Evolutionary conservation across 1,140 invertebrate species (phyloP), one percentile per base, ranked within the genome.

Genomic region (Dendroctonus valens): DNA sequence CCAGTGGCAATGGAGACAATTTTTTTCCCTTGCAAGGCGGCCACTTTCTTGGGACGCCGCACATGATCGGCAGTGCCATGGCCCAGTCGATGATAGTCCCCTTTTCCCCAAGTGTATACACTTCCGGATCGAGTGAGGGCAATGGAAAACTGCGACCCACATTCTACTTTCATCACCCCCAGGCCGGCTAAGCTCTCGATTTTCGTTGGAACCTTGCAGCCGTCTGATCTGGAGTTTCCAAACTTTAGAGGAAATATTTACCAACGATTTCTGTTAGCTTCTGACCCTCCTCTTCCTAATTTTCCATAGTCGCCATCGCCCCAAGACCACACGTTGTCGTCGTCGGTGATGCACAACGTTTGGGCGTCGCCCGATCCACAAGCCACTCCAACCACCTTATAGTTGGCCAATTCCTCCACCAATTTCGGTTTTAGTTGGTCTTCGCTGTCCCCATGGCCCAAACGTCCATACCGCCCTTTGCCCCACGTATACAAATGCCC

Each of bases 281-380:
- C 61, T 26, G 7, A 63, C n/a, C 95, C 95, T 41, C 95, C 95
- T 70, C 95, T 85, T 76, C 92, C 93, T 42, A 98, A 81, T 85
- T 98, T 98, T 4, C 96, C 96, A 77, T 98, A 98, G 79, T 98
- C 95, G 2, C 95, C 95, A 77, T 98, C 95, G 9, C 96, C 95
- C 94, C 94, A 98, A 11, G 93, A 96, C 94, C 94, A 97, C 0
- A 97, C 94, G 75, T 90, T 94, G 74, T 95, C 93, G 75, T 97
- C 94, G 60, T 94, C 92, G 0, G 95, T 97, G 50, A 97, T 93
- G 78, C 94, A 97, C 5, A 98, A 81, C 0, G 95, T 98, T 79
- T 98, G 94, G 0, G 94, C 94, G 78, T 97, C 94, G 0, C 94
- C 94, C 46, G 93, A 95, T 5, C 96, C 95, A 78, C 95, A 98